phyloP scores from a whole-genome alignment of 1,140 invertebrate genomes.

The Dinoponera quadriceps region DNA sequence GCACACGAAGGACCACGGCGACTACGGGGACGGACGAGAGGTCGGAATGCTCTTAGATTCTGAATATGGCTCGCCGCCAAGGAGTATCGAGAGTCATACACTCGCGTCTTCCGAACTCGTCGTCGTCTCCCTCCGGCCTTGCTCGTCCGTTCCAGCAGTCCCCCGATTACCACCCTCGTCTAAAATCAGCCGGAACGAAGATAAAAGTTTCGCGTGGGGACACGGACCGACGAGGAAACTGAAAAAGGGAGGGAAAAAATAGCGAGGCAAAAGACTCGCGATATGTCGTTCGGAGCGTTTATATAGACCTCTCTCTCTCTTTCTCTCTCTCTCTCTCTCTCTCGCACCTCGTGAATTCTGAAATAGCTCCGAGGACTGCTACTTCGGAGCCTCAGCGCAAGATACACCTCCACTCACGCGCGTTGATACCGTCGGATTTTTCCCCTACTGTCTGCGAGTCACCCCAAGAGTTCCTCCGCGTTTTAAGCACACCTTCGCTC shows the following conservation, averaged over 20 bases:
- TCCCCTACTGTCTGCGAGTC: no score
- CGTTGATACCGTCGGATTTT: no score
- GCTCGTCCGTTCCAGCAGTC: not conserved
- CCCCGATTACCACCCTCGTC: not conserved
- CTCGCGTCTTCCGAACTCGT: conserved; percentile 11
- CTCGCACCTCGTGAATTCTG: not conserved
- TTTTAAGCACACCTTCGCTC: not conserved
- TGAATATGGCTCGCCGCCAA: conserved; percentile 70
- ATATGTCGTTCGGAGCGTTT: not conserved
- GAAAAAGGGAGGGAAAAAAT: not conserved
- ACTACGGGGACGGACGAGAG: conserved; percentile 25
- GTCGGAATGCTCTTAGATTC: conserved; percentile 58
- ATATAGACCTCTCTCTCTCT: not conserved
- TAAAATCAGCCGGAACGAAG: not conserved
- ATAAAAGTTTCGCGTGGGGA: not conserved
- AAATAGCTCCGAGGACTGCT: not conserved
- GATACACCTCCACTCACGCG: no score
- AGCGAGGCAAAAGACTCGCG: not conserved
- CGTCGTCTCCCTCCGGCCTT: not conserved
- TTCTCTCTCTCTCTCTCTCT: not conserved
- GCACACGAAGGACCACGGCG: conserved; percentile 9
- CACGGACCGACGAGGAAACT: not conserved
- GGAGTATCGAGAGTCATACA: conserved; percentile 59
- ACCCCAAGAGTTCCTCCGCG: no score
- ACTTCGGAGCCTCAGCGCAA: not conserved